Percentiles rank a stretch among this genome's conserved stretches.
These are phyloP conservation scores for Patella caerulea DNA, from an alignment of 2,888 invertebrate genomes.

Conservation along the genomic window DNA sequence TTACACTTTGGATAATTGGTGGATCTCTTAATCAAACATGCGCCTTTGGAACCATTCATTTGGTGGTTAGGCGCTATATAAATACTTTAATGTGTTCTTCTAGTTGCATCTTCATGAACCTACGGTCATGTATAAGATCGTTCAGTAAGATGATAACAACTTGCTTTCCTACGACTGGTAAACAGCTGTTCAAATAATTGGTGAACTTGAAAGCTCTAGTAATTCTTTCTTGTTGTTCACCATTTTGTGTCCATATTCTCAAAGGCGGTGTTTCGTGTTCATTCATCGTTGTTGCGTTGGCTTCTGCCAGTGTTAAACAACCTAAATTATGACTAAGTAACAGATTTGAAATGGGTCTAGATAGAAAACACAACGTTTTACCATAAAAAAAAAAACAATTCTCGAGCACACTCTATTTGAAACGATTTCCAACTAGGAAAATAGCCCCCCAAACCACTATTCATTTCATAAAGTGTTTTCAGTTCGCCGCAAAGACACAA, in stretches of 20 bases:
- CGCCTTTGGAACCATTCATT: no score
- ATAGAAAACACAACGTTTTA: slow-evolving; percentile 4
- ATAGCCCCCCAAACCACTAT: slow-evolving; percentile 3
- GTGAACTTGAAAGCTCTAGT: slow-evolving; percentile 8
- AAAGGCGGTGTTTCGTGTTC: not conserved
- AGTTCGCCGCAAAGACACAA: not conserved
- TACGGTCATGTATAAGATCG: slow-evolving; percentile 6
- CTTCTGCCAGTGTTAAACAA: not conserved
- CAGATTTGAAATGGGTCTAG: not conserved
- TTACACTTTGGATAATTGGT: no score
- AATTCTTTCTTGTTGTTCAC: not conserved
- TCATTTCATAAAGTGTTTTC: not conserved
- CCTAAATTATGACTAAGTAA: not conserved
- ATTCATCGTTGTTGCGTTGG: not conserved
- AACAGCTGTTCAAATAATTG: slow-evolving; percentile 6
- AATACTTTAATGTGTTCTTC: slow-evolving; percentile 1
- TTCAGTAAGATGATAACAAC: not conserved
- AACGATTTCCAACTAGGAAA: not conserved
- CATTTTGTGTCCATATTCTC: slow-evolving; percentile 1
- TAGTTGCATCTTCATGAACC: not conserved
- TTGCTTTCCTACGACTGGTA: slow-evolving; percentile 6
- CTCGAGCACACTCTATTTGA: not conserved
- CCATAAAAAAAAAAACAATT: not conserved
- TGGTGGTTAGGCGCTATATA: no score
- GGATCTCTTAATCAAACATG: no score